phyloP scores from a whole-genome alignment of 2,113 vertebrate species.

The Pelecanoides urinatrix region DNA sequence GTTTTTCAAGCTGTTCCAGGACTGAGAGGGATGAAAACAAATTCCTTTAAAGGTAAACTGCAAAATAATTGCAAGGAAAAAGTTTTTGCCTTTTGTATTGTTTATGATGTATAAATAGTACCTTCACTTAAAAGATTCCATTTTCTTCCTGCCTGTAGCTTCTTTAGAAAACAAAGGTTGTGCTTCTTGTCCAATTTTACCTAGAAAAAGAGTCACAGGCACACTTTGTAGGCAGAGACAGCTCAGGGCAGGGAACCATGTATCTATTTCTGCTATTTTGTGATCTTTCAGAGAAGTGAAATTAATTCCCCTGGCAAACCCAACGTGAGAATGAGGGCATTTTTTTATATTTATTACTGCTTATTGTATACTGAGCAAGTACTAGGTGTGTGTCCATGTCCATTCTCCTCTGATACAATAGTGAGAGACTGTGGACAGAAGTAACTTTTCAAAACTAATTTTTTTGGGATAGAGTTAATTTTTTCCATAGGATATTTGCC shows the following conservation, averaged over 20 bases:
- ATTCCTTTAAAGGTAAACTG: not conserved
- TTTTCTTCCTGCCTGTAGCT: not conserved
- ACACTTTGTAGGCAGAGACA: not conserved
- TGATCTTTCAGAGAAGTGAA: not conserved
- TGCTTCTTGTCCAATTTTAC: not conserved
- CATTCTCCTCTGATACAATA: not conserved
- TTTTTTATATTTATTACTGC: not conserved
- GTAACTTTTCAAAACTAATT: not conserved
- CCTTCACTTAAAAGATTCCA: not conserved
- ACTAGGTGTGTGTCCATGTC: rapidly evolving
- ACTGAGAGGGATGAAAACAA: not conserved
- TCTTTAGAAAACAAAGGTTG: not conserved
- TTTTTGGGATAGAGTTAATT: too few relatives aligned
- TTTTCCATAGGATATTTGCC: too few relatives aligned
- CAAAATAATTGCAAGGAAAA: not conserved
- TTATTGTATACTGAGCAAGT: not conserved
- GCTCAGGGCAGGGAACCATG: not conserved
- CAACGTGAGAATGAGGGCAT: not conserved
- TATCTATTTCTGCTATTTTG: not conserved
- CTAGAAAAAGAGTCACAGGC: not conserved
- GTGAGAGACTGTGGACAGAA: not conserved
- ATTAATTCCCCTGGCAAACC: not conserved
- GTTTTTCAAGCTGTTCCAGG: not conserved
- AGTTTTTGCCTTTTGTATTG: not conserved
- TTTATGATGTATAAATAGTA: not conserved